Evolutionary conservation across 2,113 vertebrate species (phyloP), one percentile per base, ranked within the genome.

Genomic region (Brachypteracias leptosomus): DNA sequence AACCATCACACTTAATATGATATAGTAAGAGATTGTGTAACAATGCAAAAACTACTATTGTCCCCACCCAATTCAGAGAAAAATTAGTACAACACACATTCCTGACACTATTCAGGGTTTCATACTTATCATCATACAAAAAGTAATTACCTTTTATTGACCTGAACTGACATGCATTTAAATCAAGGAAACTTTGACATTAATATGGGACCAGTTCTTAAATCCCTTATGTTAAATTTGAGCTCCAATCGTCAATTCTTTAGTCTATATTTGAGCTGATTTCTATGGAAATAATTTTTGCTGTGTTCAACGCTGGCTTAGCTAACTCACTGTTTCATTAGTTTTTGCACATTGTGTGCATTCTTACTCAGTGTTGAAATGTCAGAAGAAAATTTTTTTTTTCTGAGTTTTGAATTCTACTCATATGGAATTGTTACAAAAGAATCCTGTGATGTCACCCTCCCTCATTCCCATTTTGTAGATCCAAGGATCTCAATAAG

Each of bases 221-320:
- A 91, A 93, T 40, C 18, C 26, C 58, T 24, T 52, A 47, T 26
- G 38, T 44, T 88, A 89, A 93, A 88, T 86, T 84, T 83, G 28
- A 6, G n/a, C 38, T 88, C 29, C 25, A 63, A 36, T 90, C 76
- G 65, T 26, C 33, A 67, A 29, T 80, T 62, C 21, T 78, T 80
- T 35, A 78, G 19, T 73, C 65, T 96, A 21, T 78, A 90, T 67
- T 87, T 96, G 44, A 90, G 78, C 11, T 33, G 28, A 89, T 94
- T 78, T 81, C 68, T 85, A 85, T 84, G 68, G 47, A 96, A 92
- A 67, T 55, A 29, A 38, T 90, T 95, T 95, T 94, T 95, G 4
- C 57, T 83, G 6, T 52, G 36, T 77, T 93, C 46, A 73, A n/a
- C 51, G 31, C 11, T 66, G 42, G 42, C 33, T 84, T 73, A 86